Percentiles rank a stretch among this genome's conserved stretches.
Evolutionary conservation across 2,888 invertebrate species (phyloP).

Genomic region (Xestia ashworthii): DNA sequence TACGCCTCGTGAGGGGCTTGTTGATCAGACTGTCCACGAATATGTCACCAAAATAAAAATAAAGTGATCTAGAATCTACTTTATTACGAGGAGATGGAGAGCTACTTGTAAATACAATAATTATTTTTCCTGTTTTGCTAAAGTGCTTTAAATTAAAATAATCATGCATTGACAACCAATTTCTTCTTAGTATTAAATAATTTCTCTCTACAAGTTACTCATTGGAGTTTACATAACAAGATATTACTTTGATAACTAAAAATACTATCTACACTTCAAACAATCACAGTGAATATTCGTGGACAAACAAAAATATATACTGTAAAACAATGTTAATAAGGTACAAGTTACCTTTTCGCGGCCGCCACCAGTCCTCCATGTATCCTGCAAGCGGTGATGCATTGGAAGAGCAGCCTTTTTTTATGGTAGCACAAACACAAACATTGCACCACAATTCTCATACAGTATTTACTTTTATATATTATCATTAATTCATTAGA

Average conservation of each 20-base stretch:
- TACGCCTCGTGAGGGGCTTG: slow-evolving; percentile 26
- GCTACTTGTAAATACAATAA: background rate
- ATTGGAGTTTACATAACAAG: background rate
- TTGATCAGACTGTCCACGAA: slow-evolving; percentile 60
- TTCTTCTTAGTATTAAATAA: background rate
- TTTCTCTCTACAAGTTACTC: background rate
- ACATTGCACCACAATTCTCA: slow-evolving; percentile 88
- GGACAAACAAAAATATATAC: slow-evolving; percentile 65
- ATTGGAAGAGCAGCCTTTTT: slow-evolving; percentile 93
- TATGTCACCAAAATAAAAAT: slow-evolving; percentile 52
- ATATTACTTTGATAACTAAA: background rate
- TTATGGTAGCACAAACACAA: slow-evolving; percentile 91
- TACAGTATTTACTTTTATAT: slow-evolving; percentile 88
- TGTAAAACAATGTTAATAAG: slow-evolving; percentile 79
- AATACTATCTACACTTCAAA: background rate
- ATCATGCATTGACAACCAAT: slow-evolving; percentile 23
- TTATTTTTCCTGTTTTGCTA: background rate
- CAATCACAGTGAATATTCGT: slow-evolving; percentile 61
- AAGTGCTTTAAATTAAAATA: slow-evolving; percentile 9
- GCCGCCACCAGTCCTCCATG: slow-evolving; percentile 99
- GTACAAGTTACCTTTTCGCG: slow-evolving; percentile 96
- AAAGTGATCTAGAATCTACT: slow-evolving; percentile 23
- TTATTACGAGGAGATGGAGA: background rate
- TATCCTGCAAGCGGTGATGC: slow-evolving; percentile 98
- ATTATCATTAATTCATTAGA: slow-evolving; percentile 54